These are phyloP conservation scores for Garra rufa DNA, from an alignment of 2,113 vertebrate genomes.

Conservation along the genomic window DNA sequence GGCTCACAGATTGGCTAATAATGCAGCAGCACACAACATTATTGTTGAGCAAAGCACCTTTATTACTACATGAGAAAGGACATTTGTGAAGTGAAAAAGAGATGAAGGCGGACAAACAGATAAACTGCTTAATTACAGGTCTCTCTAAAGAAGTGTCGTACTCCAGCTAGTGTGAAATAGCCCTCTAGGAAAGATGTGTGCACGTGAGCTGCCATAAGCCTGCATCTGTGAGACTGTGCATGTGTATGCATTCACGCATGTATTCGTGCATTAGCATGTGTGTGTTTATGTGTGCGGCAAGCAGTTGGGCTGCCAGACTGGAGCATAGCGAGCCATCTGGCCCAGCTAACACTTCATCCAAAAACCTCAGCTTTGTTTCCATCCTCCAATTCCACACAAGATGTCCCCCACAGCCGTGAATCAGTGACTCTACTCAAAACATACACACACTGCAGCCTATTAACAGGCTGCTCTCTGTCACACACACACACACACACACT, in stretches of 20 bases:
- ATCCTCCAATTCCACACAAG: conserved; percentile 60
- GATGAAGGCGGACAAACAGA: not conserved
- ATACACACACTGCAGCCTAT: conserved; percentile 35
- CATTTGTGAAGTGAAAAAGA: not conserved
- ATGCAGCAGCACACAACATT: conserved; percentile 19
- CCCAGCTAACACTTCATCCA: conserved; percentile 53
- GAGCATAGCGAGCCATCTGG: conserved; percentile 63
- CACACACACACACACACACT: conserved; percentile 26
- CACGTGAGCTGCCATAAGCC: not conserved
- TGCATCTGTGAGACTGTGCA: not conserved
- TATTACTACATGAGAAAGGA: not conserved
- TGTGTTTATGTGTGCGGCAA: conserved; percentile 44
- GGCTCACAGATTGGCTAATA: conserved; percentile 32
- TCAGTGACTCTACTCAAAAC: conserved; percentile 53
- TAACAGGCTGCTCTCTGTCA: conserved; percentile 45
- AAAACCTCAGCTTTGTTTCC: conserved; percentile 64
- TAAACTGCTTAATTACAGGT: conserved; percentile 12
- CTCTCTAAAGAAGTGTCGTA: conserved; percentile 8
- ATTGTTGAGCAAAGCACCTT: conserved; percentile 26
- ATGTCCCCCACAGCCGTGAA: conserved; percentile 55
- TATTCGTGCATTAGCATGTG: conserved; percentile 45
- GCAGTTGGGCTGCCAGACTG: conserved; percentile 65
- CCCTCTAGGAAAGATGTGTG: conserved; percentile 40
- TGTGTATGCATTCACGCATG: conserved; percentile 42
- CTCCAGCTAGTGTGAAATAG: conserved; percentile 80